Evolutionary conservation across 2,113 vertebrate genomes (phyloP).

Genomic region (Ahaetulla prasina): DNA sequence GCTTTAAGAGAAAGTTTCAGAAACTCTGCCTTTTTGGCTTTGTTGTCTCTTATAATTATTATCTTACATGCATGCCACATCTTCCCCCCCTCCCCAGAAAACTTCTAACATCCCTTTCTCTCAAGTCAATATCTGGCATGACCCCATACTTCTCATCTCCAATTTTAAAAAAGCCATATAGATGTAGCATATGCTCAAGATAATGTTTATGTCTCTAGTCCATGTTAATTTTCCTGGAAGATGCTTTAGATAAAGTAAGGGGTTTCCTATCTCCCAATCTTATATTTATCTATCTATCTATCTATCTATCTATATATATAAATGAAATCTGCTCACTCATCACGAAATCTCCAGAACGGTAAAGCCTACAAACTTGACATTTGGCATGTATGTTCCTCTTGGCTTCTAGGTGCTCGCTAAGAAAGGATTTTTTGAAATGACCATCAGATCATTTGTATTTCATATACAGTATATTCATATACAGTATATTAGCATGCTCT

Average conservation of each 20-base stretch:
- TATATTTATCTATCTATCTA: neutral
- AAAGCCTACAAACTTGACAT: too few species aligned
- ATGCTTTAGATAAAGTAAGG: neutral
- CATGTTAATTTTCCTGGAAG: neutral
- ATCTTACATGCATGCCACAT: neutral
- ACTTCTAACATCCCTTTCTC: neutral
- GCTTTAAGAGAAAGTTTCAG: neutral
- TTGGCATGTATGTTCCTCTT: too few species aligned
- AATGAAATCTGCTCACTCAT: too few species aligned
- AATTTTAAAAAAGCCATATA: neutral
- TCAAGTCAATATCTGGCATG: neutral
- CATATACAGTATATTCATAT: too few species aligned
- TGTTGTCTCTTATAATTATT: neutral
- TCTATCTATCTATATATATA: too few species aligned
- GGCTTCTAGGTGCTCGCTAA: too few species aligned
- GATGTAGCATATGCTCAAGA: neutral
- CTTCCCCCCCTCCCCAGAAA: neutral
- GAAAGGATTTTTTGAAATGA: too few species aligned
- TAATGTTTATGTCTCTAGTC: neutral
- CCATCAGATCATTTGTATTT: too few species aligned
- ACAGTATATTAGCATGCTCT: too few species aligned
- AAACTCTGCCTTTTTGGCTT: neutral
- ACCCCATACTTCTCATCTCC: neutral
- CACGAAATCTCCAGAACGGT: too few species aligned
- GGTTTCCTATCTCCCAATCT: neutral